Evolutionary conservation across 37 sponge, comb jelly and placozoan species (phyloP), one percentile per base, ranked within the genome.

Genomic region (Mnemiopsis leidyi): DNA sequence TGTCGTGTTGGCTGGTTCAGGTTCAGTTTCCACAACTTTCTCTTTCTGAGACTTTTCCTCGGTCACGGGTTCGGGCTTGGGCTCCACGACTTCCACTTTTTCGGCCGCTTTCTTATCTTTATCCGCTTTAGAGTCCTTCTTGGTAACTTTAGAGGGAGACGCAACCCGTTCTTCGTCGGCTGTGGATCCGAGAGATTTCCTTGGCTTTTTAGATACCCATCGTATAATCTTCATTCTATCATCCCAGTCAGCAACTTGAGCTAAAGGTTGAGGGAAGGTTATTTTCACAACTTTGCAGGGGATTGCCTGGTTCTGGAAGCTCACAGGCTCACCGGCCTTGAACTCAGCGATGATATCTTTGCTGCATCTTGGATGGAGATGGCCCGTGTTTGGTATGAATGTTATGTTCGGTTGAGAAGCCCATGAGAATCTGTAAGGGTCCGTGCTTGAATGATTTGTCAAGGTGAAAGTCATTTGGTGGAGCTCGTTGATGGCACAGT

Each of bases 211-310:
- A 68, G 95, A 95, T 38, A 98, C 95, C 97, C 97, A 98, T 38
- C 92, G 96, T 25, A 97, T 95, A 21, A 93, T 95, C 76, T 93
- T 94, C 96, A 97, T 95, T 20, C 96, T 82, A 75, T 97, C 97
- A 94, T 98, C 99, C 99, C 99, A 98, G 61, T 98, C 99, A 23
- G 94, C 88, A 18, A 97, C 94, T 94, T 97, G 92, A 16, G 93
- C 93, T 5, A 95, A 30, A 68, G 95, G 94, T 26, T 94, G 88
- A 25, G 95, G 92, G 92, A 95, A 95, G 0, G 76, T 82, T 29
- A 98, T 97, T 69, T 95, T 95, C 25, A 92, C 85, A 1, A 95
- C 77, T 34, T 95, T 94, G 13, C 95, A 96, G 31, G 79, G 68
- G 25, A 95, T 36, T 2, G 69, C 38, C 16, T 92, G 40, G 36